Percentiles rank a stretch among this genome's conserved stretches.
These are phyloP conservation scores for Tapera naevia DNA, from an alignment of 2,797 vertebrate genomes.

Conservation along the genomic window DNA sequence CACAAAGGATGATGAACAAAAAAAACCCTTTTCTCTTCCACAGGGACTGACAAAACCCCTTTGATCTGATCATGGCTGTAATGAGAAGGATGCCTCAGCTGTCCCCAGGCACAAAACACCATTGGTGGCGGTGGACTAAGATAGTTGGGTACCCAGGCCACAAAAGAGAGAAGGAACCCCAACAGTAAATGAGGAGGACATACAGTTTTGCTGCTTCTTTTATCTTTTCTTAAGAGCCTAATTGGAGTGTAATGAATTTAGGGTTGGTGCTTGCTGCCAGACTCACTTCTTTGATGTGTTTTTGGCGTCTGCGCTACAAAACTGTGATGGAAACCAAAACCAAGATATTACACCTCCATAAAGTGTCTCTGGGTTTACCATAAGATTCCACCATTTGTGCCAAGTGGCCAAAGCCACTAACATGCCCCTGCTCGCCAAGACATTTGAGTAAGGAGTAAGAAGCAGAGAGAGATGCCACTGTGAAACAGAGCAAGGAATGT, in stretches of 20 bases:
- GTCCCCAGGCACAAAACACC: neutral
- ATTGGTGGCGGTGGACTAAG: neutral
- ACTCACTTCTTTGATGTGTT: constrained; percentile 65
- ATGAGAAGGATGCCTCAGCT: constrained; percentile 18
- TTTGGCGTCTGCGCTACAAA: constrained; percentile 59
- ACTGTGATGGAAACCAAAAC: constrained; percentile 56
- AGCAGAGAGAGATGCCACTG: constrained; percentile 57
- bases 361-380: constrained; percentile 72
- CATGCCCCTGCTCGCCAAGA: constrained; percentile 52
- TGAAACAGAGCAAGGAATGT: constrained; percentile 58
- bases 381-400: constrained; percentile 65
- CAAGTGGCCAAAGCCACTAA: constrained; percentile 73
- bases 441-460: constrained; percentile 70
- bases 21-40: neutral
- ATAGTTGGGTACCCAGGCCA: neutral
- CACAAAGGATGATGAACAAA: neutral
- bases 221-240: constrained; percentile 66
- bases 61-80: neutral
- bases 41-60: neutral
- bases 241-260: constrained; percentile 67
- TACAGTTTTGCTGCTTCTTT: constrained; percentile 58
- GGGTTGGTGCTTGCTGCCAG: constrained; percentile 11
- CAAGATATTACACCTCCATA: constrained; percentile 71
- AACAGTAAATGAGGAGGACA: constrained; percentile 37
- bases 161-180: constrained; percentile 55